Conservation (phyloP, 2,888 invertebrate species). For the Drosophila nr. fundita region DNA sequence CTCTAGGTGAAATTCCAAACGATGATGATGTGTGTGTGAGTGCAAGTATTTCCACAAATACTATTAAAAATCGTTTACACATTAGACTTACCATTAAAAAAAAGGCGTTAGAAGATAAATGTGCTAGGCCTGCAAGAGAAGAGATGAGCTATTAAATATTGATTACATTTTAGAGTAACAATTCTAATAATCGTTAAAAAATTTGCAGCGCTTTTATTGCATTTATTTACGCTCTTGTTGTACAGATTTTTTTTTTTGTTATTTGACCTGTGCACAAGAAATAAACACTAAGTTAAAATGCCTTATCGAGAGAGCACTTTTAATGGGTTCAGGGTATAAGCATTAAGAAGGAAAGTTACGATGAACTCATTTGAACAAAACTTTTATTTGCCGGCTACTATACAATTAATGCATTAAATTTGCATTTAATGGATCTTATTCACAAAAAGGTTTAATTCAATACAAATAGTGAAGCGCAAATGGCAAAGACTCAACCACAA, state of each 20-base stretch:
- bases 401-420: not conserved
- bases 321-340: not conserved
- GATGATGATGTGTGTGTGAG: not conserved
- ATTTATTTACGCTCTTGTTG: conserved; percentile 17
- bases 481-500: conserved; percentile 33
- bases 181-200: not conserved
- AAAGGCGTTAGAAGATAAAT: conserved; percentile 46
- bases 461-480: conserved; percentile 27
- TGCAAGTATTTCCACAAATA: not conserved
- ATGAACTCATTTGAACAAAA: not conserved
- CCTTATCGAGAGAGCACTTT: not conserved
- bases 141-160: conserved; percentile 26
- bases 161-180: conserved; percentile 26
- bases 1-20: conserved; percentile 26
- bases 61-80: conserved; percentile 16
- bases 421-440: not conserved
- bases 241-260: not conserved
- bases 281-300: not conserved
- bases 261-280: not conserved
- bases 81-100: conserved; percentile 57
- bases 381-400: not conserved
- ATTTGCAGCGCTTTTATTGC: conserved; percentile 11
- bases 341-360: not conserved
- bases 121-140: conserved; percentile 50
- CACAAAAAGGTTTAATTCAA: not conserved